Evolutionary conservation across 2,113 vertebrate genomes (phyloP).

Genomic region (Nanger granti): DNA sequence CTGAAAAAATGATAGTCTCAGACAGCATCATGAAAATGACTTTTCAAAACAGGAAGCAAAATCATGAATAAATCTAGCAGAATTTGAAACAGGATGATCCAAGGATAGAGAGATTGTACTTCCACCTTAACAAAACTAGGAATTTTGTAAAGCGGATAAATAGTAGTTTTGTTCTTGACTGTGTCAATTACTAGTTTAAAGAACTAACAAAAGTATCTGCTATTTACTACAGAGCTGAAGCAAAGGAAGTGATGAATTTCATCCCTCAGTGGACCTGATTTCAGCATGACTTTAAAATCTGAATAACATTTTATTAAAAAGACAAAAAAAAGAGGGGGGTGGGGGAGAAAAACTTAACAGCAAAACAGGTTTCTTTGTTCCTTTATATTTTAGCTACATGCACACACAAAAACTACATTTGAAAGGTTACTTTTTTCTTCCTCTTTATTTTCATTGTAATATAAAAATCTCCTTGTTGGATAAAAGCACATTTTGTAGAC

Average conservation of each 20-base stretch:
- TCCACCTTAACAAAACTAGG: neutral
- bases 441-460: conserved; percentile 4
- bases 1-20: neutral
- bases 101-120: neutral
- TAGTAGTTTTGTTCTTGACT: neutral
- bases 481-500: conserved; percentile 35
- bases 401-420: neutral
- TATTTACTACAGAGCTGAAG: conserved; percentile 9
- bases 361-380: neutral
- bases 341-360: neutral
- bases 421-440: neutral
- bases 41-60: neutral
- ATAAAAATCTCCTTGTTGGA: neutral
- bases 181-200: neutral
- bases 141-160: neutral
- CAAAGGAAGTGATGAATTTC: neutral
- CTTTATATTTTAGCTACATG: conserved; percentile 30
- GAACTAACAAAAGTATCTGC: conserved; percentile 15
- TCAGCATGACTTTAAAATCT: conserved; percentile 1
- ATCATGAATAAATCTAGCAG: neutral
- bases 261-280: neutral
- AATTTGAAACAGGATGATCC: neutral
- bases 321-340: neutral
- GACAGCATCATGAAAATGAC: neutral
- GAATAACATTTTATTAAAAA: conserved; percentile 33